phyloP scores from a whole-genome alignment of 2,113 vertebrate species.

The Poeciliopsis retropinna region DNA sequence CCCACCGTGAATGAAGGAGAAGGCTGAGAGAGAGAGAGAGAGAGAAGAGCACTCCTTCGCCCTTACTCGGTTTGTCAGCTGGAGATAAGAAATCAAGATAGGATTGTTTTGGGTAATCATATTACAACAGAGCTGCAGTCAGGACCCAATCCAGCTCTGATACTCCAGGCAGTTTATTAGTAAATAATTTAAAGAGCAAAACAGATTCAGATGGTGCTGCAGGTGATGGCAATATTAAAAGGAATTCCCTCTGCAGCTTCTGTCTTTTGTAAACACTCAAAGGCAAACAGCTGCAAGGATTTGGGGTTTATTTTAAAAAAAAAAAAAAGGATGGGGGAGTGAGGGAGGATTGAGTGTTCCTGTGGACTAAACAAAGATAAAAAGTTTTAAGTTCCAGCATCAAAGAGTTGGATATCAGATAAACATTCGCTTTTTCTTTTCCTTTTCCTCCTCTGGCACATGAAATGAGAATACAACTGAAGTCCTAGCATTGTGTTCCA shows the following conservation, averaged over 20 bases:
- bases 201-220: not conserved
- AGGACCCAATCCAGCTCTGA: slow-evolving; percentile 9
- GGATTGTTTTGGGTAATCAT: slow-evolving; percentile 24
- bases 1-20: slow-evolving; percentile 33
- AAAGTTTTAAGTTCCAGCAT: not conserved
- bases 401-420: not conserved
- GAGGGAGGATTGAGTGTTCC: not conserved
- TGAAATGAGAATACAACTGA: not conserved
- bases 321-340: too few relatives aligned
- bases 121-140: not conserved
- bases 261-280: not conserved
- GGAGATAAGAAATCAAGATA: slow-evolving; percentile 35
- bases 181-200: not conserved
- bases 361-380: not conserved
- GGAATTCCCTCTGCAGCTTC: not conserved
- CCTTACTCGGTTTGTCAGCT: slow-evolving; percentile 23
- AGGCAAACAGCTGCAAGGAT: not conserved
- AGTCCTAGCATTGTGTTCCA: not conserved
- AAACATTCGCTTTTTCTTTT: too few relatives aligned
- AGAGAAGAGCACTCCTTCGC: slow-evolving; percentile 18
- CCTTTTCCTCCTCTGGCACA: not conserved
- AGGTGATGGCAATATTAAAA: not conserved
- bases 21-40: slow-evolving; percentile 8
- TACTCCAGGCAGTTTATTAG: not conserved
- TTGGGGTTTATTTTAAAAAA: not conserved